Conservation (phyloP, 2,797 vertebrate genomes). For the Eulemur albifrons region DNA sequence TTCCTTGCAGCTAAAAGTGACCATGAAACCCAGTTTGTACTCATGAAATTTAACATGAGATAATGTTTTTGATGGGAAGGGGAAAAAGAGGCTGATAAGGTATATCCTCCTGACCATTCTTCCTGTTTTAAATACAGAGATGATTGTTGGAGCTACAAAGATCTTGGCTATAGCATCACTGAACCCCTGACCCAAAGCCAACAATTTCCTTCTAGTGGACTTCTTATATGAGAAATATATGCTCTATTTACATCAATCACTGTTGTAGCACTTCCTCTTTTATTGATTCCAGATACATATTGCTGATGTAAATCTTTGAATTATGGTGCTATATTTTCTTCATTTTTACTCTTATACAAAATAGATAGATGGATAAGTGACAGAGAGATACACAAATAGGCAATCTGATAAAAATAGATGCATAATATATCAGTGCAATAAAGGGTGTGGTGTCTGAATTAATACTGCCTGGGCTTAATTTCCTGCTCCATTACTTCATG, state of each 20-base stretch:
- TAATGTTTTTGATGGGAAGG: not conserved
- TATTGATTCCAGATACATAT: not conserved
- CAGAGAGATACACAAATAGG: not conserved
- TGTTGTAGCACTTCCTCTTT: not conserved
- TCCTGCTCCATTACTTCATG: not conserved
- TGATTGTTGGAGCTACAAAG: not conserved
- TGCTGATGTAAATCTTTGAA: not conserved
- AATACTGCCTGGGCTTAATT: not conserved
- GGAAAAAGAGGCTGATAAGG: not conserved
- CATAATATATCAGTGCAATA: not conserved
- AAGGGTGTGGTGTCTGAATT: not conserved
- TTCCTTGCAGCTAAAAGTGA: not conserved
- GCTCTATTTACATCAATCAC: not conserved
- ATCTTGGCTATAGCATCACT: not conserved
- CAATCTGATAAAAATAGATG: not conserved
- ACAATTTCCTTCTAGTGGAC: not conserved
- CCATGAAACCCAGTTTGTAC: not conserved
- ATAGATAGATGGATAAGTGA: not conserved
- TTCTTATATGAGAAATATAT: not conserved
- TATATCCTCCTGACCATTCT: not conserved
- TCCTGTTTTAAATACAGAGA: not conserved
- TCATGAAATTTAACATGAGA: not conserved
- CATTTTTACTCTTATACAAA: not conserved
- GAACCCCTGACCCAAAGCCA: not conserved
- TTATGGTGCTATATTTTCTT: not conserved